These are phyloP conservation scores for Melopsittacus undulatus DNA, from an alignment of 2,797 vertebrate genomes.

Conservation along the genomic window DNA sequence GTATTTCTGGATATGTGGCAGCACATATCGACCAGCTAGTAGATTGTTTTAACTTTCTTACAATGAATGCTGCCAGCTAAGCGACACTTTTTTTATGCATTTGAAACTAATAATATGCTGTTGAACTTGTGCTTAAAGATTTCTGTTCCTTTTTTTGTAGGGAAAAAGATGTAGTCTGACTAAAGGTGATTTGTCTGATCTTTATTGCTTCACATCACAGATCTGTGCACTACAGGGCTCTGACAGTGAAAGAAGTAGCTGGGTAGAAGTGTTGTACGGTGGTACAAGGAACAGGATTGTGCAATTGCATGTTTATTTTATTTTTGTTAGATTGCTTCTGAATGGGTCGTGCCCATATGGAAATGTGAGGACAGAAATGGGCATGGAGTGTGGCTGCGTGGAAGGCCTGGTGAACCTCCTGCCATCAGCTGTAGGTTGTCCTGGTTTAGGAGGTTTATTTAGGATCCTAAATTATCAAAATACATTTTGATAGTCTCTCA, in stretches of 20 bases:
- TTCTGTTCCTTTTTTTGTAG: not conserved
- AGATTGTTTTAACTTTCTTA: not conserved
- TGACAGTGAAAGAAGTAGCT: not conserved
- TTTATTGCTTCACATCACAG: not conserved
- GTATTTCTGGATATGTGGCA: constrained; percentile 11
- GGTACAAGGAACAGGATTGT: not conserved
- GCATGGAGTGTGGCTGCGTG: not conserved
- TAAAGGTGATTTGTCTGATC: not conserved
- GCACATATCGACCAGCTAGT: constrained; percentile 22
- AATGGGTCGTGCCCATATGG: not conserved
- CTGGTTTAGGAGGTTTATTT: not conserved
- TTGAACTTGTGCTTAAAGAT: not conserved
- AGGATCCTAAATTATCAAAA: not conserved
- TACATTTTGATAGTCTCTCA: not conserved
- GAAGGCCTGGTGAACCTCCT: not conserved
- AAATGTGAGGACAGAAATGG: not conserved
- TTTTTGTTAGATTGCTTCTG: not conserved
- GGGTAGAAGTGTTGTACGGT: not conserved
- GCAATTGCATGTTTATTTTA: not conserved
- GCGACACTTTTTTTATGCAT: not conserved
- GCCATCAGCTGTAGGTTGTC: not conserved
- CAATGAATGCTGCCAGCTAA: not conserved
- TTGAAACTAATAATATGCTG: not conserved
- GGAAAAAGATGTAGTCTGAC: not conserved
- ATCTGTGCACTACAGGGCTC: fast-evolving